Conservation (phyloP, 2,797 vertebrate species). For the Sebastes minor region DNA sequence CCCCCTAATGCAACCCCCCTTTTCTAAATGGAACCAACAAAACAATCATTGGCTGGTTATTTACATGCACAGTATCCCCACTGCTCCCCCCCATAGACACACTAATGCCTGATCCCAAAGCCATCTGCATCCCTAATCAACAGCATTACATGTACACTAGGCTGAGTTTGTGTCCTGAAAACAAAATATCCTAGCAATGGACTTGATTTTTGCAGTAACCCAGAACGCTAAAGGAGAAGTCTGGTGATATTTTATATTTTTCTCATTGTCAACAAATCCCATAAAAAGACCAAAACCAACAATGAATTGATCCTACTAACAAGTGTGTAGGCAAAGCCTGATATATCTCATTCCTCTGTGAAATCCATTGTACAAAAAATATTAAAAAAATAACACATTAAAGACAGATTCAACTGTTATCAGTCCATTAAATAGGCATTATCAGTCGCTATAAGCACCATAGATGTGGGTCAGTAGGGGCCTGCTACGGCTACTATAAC, state of each 20-base stretch:
- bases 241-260: background rate
- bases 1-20: slow-evolving; percentile 47
- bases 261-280: background rate
- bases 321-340: background rate
- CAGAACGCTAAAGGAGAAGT: background rate
- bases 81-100: slow-evolving; percentile 55
- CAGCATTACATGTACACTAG: slow-evolving; percentile 21
- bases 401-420: too few species aligned
- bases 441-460: too few species aligned
- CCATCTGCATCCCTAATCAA: slow-evolving; percentile 60
- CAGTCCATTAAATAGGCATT: too few species aligned
- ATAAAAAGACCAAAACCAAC: background rate
- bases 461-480: too few species aligned
- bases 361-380: background rate
- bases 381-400: background rate
- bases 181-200: background rate
- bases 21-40: slow-evolving; percentile 72
- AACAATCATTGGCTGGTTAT: slow-evolving; percentile 81
- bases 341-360: background rate
- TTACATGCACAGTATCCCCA: slow-evolving; percentile 79
- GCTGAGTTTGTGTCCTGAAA: slow-evolving; percentile 30
- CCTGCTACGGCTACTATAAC: too few species aligned
- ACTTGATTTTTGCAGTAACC: background rate
- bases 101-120: slow-evolving; percentile 77
- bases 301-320: background rate